A percentile compares a stretch with the other conserved stretches of the same genome.
Evolutionary conservation across 2,888 invertebrate genomes (phyloP).

Genomic region (Carpatolechia fugitivella): DNA sequence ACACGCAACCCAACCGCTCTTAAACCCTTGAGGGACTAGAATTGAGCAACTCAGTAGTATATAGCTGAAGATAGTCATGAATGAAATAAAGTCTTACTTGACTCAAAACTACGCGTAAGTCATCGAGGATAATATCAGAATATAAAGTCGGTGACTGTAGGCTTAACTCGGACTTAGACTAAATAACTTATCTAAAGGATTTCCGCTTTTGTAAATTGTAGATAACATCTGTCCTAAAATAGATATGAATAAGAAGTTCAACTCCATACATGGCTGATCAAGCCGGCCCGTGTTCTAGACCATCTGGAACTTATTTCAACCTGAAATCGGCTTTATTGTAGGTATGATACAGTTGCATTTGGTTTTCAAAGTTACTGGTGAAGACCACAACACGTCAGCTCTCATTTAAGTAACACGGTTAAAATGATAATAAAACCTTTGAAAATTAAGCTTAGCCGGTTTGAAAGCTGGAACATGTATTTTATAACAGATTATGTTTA

Average conservation of each 20-base stretch:
- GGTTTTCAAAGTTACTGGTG: background rate
- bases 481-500: too few relatives aligned
- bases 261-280: constrained; percentile 1
- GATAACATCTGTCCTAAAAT: background rate
- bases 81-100: too few relatives aligned
- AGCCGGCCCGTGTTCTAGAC: background rate
- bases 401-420: background rate
- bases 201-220: constrained; percentile 15
- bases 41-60: too few relatives aligned
- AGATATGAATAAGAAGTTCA: background rate
- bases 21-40: too few relatives aligned
- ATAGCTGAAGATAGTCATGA: too few relatives aligned
- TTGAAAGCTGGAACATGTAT: too few relatives aligned
- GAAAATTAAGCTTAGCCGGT: background rate
- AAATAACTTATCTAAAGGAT: background rate
- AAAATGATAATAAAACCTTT: background rate
- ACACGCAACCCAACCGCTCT: too few relatives aligned
- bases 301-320: background rate
- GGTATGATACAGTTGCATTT: background rate
- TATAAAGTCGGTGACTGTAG: too few relatives aligned
- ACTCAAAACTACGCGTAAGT: too few relatives aligned
- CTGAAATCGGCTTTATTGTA: background rate
- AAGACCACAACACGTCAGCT: background rate
- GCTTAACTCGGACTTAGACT: too few relatives aligned
- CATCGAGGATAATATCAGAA: too few relatives aligned